A percentile compares a stretch with the other conserved stretches of the same genome.
phyloP scores from a whole-genome alignment of 1,140 invertebrate genomes.

The Sitobion miscanthi region DNA sequence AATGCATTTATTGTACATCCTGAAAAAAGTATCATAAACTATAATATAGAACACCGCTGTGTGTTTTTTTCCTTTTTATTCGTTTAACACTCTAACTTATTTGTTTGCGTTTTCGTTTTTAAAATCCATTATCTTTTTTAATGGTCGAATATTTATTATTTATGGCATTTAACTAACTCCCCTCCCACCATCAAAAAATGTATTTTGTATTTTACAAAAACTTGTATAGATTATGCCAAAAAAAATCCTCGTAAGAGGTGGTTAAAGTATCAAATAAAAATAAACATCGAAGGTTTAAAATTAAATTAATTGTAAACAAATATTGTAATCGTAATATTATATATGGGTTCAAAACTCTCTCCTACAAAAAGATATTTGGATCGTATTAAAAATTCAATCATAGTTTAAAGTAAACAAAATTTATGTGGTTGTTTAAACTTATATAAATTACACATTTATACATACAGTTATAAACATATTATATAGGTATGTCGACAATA shows the following conservation, averaged over 20 bases:
- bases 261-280: background rate
- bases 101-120: too few species aligned
- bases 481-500: background rate
- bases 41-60: too few species aligned
- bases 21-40: too few species aligned
- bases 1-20: too few species aligned
- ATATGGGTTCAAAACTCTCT: background rate
- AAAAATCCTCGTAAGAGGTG: background rate
- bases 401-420: background rate
- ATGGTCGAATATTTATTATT: too few species aligned
- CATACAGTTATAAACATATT: background rate
- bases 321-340: background rate
- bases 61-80: too few species aligned
- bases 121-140: too few species aligned
- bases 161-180: background rate
- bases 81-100: too few species aligned
- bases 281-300: background rate
- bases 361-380: background rate
- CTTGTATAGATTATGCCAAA: background rate
- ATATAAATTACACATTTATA: background rate
- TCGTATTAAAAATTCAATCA: background rate
- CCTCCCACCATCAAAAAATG: background rate
- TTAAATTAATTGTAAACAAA: background rate
- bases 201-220: background rate
- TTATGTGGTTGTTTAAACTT: background rate